Base-by-base conservation (phyloP, 2,888 invertebrate species). In the Asteroscopus sphinx region DNA sequence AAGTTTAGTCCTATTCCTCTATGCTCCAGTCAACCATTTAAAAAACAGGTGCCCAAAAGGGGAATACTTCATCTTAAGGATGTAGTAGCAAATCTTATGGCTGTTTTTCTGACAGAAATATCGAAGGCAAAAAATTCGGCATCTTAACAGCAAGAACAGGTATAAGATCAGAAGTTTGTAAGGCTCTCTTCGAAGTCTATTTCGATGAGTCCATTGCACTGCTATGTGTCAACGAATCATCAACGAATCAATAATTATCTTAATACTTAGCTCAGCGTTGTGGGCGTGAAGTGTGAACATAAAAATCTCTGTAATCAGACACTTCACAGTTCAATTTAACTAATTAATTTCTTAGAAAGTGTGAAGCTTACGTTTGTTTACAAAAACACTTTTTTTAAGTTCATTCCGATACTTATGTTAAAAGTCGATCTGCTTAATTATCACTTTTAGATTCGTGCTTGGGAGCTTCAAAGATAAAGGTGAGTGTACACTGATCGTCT, bases 291-390 rank as follows among this genome's bases (percentile, higher is more conserved):
- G 33, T 46, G 39, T 37, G 9, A 42, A 51, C 36, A 40, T 58
- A 48, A 57, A 58, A 57, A 41, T 40, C 42, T 11, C 35, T 37
- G 42, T 64, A 53, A 71, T 52, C 54, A 36, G 41, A 64, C 48
- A 57, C 56, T 30, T 56, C 17, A 39, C n/a, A 39, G 32, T 41
- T 42, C n/a, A 54, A 54, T 67, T 60, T 42, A 44, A 39, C 41
- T 64, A 68, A 68, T 75, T 71, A 68, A 36, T 62, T 21, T 26
- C 13, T 46, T 33, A 35, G 30, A 59, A 45, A 53, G 59, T 69
- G 62, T 69, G 45, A 64, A 60, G 21, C 28, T 45, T 39, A 44
- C 32, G 30, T 63, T 61, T 46, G 26, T 55, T 55, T 48, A 69
- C 32, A 44, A 30, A 62, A 49, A 46, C 13, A 28, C 12, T 21